Base-by-base conservation (phyloP, 2,888 invertebrate genomes). In the Agrochola litura region DNA sequence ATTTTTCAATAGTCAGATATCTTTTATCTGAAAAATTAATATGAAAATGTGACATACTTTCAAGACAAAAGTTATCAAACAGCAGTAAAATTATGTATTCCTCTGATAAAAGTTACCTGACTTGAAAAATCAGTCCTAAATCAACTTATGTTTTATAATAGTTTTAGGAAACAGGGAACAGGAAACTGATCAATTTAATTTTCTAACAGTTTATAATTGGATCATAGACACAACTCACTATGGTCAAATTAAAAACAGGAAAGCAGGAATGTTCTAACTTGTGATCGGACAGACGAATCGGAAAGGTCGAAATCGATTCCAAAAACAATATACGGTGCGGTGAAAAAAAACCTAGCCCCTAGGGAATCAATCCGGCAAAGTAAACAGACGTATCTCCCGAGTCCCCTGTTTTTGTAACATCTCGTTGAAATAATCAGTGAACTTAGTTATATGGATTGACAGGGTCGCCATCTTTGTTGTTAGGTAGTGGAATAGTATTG, bases 341-440 rank as follows among this genome's bases (percentile, higher is more conserved):
- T 73, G 69, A 84, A 83, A 76, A 80, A 82, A 84, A 81, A 25
- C 37, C 82, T 77, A 73, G 72, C 72, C 89, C 74, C 70, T 56
- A 78, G 83, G 87, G 78, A 84, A 79, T 79, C 80, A 82, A 86
- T 86, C 84, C 74, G 81, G 46, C 60, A 83, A 82, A 82, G 81
- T 84, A 86, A 86, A 87, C 86, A 79, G 84, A 79, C 83, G 81
- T 70, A 84, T 86, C 82, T 79, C 80, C 19, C 70, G 68, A 82
- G 74, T 78, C 80, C 66, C 64, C 46, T 81, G 81, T 85, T 88
- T 86, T 81, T 78, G 76, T 70, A 69, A 70, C 79, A 63, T 84
- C 67, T 84, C 65, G 69, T 73, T 70, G 82, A 84, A 87, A 86
- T 84, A 88, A 87, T 87, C 86, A 86, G 67, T 68, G 69, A 78